Conservation (phyloP, 2,888 invertebrate species). For the Catocala nupta region DNA sequence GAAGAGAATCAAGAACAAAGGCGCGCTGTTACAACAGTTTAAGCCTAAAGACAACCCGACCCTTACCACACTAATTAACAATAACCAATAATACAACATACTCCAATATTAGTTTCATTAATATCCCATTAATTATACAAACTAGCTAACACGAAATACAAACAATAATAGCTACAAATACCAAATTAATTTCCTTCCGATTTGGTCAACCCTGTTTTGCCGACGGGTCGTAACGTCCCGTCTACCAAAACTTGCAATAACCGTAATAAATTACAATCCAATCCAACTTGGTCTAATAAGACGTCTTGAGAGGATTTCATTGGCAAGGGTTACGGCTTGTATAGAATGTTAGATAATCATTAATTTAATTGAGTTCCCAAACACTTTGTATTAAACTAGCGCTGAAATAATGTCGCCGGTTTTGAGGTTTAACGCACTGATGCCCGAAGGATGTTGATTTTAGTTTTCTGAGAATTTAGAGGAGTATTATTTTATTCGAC, state of each 20-base stretch:
- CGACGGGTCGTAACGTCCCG: constrained; percentile 54
- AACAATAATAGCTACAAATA: constrained; percentile 59
- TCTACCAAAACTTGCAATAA: constrained; percentile 70
- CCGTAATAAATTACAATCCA: constrained; percentile 79
- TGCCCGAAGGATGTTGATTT: constrained; percentile 14
- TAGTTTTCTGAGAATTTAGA: background rate
- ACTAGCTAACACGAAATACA: constrained; percentile 31
- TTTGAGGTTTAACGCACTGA: constrained; percentile 14
- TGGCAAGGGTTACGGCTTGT: constrained; percentile 45
- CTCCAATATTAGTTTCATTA: constrained; percentile 19
- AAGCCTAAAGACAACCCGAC: background rate
- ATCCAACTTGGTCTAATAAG: constrained; percentile 78
- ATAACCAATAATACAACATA: constrained; percentile 3
- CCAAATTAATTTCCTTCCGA: constrained; percentile 65
- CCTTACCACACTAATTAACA: constrained; percentile 3
- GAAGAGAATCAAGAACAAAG: background rate
- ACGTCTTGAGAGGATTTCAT: constrained; percentile 63
- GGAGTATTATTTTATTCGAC: background rate
- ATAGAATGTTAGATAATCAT: constrained; percentile 66
- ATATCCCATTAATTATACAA: constrained; percentile 28
- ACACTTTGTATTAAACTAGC: constrained; percentile 45
- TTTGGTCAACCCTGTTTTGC: constrained; percentile 61
- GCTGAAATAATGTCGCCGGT: constrained; percentile 21
- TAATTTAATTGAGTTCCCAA: constrained; percentile 71
- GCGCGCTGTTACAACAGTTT: background rate